Evolutionary conservation across 1,140 invertebrate genomes (phyloP).

Genomic region (Bombus cullumanus): DNA sequence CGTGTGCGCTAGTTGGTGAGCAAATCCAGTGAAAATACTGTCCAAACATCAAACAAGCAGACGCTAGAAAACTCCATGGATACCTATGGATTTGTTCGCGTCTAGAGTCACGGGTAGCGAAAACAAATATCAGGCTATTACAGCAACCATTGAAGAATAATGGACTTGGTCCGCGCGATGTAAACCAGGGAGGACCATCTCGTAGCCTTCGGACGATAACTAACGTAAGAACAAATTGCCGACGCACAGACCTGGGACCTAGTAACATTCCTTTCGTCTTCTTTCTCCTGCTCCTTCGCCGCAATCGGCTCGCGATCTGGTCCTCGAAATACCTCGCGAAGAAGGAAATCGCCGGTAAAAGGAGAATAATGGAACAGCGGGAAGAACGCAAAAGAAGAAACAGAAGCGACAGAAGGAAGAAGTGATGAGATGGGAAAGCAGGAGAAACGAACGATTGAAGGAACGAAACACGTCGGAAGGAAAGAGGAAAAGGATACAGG

Average conservation of each 20-base stretch:
- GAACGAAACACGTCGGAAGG: background rate
- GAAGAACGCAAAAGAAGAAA: conserved; percentile 10
- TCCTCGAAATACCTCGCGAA: conserved; percentile 31
- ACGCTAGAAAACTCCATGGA: background rate
- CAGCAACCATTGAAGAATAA: conserved; percentile 12
- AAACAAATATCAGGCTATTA: conserved; percentile 32
- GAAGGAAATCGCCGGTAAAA: conserved; percentile 27
- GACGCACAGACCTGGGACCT: background rate
- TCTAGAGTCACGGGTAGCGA: background rate
- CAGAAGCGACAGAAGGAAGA: background rate
- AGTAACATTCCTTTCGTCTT: conserved; percentile 46
- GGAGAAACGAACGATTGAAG: conserved; percentile 8
- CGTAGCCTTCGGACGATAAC: conserved; percentile 34
- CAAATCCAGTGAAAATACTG: background rate
- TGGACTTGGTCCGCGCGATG: conserved; percentile 1
- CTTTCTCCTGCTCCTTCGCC: conserved; percentile 26
- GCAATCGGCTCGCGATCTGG: background rate
- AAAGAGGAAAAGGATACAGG: background rate
- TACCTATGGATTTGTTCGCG: background rate
- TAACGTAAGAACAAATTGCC: conserved; percentile 47
- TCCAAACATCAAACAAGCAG: conserved; percentile 16
- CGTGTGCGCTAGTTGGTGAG: too few relatives aligned
- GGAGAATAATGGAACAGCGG: background rate
- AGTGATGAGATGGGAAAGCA: background rate
- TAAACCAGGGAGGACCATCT: conserved; percentile 5